These are phyloP conservation scores for Tetragonula carbonaria DNA, from an alignment of 2,888 invertebrate species.

Conservation along the genomic window DNA sequence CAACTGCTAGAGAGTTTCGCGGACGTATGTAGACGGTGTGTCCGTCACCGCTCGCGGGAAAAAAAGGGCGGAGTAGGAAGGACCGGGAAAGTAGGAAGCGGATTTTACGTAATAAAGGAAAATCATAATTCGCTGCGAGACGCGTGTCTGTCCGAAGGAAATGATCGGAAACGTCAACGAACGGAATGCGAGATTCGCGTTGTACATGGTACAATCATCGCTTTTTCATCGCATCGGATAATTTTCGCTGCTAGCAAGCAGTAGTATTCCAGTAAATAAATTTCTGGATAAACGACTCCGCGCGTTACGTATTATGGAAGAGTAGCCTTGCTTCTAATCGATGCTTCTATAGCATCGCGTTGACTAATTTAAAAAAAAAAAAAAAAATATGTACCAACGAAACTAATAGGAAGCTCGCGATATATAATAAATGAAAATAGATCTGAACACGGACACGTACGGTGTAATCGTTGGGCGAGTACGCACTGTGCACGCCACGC, in stretches of 20 bases:
- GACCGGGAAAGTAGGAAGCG: conserved; percentile 45
- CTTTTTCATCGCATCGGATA: not conserved
- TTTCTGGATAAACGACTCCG: not conserved
- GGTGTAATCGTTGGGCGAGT: conserved; percentile 13
- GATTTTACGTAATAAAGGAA: conserved; percentile 40
- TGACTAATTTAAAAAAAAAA: not conserved
- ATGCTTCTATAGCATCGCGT: not conserved
- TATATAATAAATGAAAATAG: conserved; percentile 11
- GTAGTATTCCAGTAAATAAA: not conserved
- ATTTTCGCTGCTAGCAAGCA: not conserved
- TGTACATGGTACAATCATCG: not conserved
- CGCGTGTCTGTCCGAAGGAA: not conserved
- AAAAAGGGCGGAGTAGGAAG: conserved; percentile 19
- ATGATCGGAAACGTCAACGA: conserved; percentile 8
- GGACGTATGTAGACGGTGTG: conserved; percentile 14
- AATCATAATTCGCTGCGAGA: conserved; percentile 27
- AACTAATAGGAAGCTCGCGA: not conserved
- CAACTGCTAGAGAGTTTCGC: conserved; percentile 38
- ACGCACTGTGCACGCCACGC: not conserved
- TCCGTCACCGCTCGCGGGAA: conserved; percentile 14
- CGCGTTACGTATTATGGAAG: not conserved
- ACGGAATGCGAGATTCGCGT: conserved; percentile 3
- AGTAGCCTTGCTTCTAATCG: not conserved
- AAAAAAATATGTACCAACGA: not conserved
- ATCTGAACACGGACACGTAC: not conserved